A percentile compares a stretch with the other conserved stretches of the same genome.
These are phyloP conservation scores for Steinernema feltiae DNA, from an alignment of 1,140 invertebrate species.

Conservation along the genomic window DNA sequence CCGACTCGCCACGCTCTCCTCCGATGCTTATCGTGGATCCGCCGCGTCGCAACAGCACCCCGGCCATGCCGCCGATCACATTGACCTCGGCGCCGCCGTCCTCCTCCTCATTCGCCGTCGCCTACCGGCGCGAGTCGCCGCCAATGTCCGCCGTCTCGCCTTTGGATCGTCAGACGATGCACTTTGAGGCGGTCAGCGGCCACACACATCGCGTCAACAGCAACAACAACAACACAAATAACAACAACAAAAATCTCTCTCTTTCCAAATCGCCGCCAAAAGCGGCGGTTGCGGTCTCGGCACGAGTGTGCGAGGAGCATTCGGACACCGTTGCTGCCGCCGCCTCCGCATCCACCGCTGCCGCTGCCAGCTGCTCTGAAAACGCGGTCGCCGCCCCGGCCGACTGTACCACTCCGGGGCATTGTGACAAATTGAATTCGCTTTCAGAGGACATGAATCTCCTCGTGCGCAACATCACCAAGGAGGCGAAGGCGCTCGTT, in stretches of 20 bases:
- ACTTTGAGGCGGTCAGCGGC: neutral
- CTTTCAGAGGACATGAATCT: constrained; percentile 12
- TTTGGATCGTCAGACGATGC: neutral
- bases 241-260: too few relatives aligned
- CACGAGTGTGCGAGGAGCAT: neutral
- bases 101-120: neutral
- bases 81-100: neutral
- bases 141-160: neutral
- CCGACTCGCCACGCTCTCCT: neutral
- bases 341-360: neutral
- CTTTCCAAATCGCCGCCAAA: too few relatives aligned
- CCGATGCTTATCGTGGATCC: neutral
- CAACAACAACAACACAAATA: neutral
- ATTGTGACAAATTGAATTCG: neutral
- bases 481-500: constrained; percentile 4
- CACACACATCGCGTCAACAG: neutral
- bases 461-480: neutral
- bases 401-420: neutral
- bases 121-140: neutral
- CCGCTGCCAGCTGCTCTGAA: neutral
- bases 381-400: too few relatives aligned
- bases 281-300: neutral
- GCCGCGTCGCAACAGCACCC: neutral
- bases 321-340: neutral
- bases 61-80: neutral